Conservation (phyloP, 2,797 vertebrate genomes). For the Pterois miles region DNA sequence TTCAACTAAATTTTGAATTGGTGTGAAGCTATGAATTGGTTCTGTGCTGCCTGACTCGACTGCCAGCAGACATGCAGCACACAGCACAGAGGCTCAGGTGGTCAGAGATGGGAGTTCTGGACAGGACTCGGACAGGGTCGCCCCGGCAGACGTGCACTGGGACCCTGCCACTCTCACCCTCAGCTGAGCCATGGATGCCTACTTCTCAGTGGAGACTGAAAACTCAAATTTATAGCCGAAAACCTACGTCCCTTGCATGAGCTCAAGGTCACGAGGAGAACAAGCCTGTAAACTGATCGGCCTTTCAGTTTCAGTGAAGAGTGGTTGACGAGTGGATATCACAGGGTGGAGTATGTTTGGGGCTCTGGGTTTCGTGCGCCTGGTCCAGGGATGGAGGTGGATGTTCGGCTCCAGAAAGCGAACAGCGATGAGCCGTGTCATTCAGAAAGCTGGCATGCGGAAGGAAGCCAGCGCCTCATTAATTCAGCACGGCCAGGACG, state of each 20-base stretch:
- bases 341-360: background rate
- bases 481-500: conserved; percentile 58
- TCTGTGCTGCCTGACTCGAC: conserved; percentile 47
- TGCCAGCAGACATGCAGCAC: conserved; percentile 25
- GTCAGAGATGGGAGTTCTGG: conserved; percentile 33
- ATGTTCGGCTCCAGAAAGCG: conserved; percentile 6
- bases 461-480: conserved; percentile 59
- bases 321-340: background rate
- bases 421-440: conserved; percentile 54
- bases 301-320: conserved; percentile 17
- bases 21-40: conserved; percentile 67
- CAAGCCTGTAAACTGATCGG: background rate
- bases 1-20: conserved; percentile 60
- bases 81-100: conserved; percentile 66
- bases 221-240: background rate
- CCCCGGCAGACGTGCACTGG: conserved; percentile 13
- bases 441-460: conserved; percentile 59
- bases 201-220: conserved; percentile 2
- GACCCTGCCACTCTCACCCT: conserved; percentile 11
- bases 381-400: background rate
- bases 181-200: conserved; percentile 17
- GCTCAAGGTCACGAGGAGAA: conserved; percentile 52
- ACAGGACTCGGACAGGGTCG: conserved; percentile 27
- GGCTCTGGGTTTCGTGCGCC: background rate
- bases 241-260: background rate